phyloP scores from a whole-genome alignment of 1,140 invertebrate genomes.

The Gonatopus flavifemur region DNA sequence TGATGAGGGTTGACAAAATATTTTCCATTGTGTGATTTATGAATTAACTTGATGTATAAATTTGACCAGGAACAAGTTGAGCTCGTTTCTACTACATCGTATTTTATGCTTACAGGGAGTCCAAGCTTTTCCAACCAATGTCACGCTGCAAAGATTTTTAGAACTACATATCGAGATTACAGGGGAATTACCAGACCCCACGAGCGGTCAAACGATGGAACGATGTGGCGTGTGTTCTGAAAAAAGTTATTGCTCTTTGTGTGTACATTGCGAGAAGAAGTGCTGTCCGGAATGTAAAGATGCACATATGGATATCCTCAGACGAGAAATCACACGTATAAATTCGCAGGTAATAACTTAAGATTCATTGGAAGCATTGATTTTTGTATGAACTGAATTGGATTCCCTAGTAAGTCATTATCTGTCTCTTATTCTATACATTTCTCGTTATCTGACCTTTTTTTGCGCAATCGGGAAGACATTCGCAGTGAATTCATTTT shows the following conservation, averaged over 20 bases:
- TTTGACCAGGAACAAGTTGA: too few relatives aligned
- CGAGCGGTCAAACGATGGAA: conserved; percentile 83
- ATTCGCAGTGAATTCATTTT: conserved; percentile 63
- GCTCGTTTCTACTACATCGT: too few relatives aligned
- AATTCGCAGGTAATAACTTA: conserved; percentile 90
- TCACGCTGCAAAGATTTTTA: conserved; percentile 91
- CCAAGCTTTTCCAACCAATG: conserved; percentile 93
- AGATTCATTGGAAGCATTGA: too few relatives aligned
- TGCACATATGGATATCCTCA: conserved; percentile 92
- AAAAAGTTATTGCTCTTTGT: conserved; percentile 86
- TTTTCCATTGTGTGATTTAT: too few relatives aligned
- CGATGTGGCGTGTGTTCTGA: conserved; percentile 90
- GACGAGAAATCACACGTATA: conserved; percentile 90
- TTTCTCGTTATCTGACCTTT: too few relatives aligned
- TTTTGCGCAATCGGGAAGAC: conserved; percentile 48
- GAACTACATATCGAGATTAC: conserved; percentile 94
- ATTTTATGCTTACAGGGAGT: conserved; percentile 77
- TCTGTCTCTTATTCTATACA: too few relatives aligned
- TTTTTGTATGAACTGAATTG: too few relatives aligned
- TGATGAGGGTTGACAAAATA: too few relatives aligned
- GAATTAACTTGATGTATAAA: too few relatives aligned
- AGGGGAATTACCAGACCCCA: conserved; percentile 86
- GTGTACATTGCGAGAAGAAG: conserved; percentile 94
- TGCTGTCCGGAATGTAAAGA: conserved; percentile 88
- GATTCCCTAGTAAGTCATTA: too few relatives aligned